These are phyloP conservation scores for Glandiceps talaboti DNA, from an alignment of 53 echinoderm and acorn worm species.

Conservation along the genomic window DNA sequence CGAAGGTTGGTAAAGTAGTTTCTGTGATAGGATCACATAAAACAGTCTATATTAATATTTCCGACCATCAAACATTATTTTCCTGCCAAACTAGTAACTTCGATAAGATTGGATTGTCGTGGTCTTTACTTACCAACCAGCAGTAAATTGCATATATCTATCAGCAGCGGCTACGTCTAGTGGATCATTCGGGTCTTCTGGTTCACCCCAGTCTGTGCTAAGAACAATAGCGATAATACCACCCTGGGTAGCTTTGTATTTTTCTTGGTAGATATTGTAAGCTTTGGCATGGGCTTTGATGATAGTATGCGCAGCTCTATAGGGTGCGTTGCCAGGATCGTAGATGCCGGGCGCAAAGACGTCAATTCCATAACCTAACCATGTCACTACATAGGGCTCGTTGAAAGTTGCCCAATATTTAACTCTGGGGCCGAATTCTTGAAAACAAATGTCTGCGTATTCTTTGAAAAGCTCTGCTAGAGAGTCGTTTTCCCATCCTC, in stretches of 20 bases:
- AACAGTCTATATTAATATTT: too few relatives aligned
- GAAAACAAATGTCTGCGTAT: conserved; percentile 71
- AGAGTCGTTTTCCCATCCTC: conserved; percentile 76
- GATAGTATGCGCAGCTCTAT: conserved; percentile 80
- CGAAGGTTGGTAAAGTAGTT: too few relatives aligned
- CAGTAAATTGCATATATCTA: conserved; percentile 89
- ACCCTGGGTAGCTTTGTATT: conserved; percentile 41
- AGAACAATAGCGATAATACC: conserved; percentile 69
- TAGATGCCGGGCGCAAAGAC: conserved; percentile 83
- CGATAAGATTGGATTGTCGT: too few relatives aligned
- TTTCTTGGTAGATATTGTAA: conserved; percentile 62
- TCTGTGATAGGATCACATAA: too few relatives aligned
- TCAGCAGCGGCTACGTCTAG: conserved; percentile 61
- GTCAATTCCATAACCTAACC: conserved; percentile 75
- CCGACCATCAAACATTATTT: too few relatives aligned
- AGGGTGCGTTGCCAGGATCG: conserved; percentile 62
- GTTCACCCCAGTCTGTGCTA: conserved; percentile 77
- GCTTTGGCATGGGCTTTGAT: conserved; percentile 83
- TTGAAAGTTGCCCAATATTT: conserved; percentile 85
- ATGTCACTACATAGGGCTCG: conserved; percentile 84
- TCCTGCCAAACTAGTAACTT: too few relatives aligned
- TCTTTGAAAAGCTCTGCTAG: conserved; percentile 62
- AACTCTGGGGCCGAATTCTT: conserved; percentile 28
- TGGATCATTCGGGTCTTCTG: conserved; percentile 38
- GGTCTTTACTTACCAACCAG: conserved; percentile 78